Evolutionary conservation across 2,113 vertebrate species (phyloP).

Genomic region (Choloepus hoffmanni): DNA sequence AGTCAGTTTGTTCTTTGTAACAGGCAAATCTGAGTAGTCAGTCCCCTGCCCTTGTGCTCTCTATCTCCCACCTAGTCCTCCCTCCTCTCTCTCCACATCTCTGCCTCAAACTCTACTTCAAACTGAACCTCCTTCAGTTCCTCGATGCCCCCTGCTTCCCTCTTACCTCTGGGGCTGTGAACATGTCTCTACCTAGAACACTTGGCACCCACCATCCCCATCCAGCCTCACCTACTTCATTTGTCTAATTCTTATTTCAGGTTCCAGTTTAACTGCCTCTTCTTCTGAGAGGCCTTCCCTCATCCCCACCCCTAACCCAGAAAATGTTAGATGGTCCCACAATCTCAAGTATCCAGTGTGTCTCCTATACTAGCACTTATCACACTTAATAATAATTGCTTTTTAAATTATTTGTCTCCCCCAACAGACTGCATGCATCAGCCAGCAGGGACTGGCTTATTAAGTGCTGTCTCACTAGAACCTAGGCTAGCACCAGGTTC

Average conservation of each 20-base stretch:
- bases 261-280: background rate
- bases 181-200: background rate
- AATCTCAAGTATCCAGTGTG: background rate
- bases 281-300: background rate
- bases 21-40: rapidly evolving
- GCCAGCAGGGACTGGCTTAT: background rate
- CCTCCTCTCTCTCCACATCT: background rate
- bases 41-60: background rate
- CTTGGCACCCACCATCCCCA: too few relatives aligned
- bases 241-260: background rate
- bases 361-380: background rate
- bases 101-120: background rate
- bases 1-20: background rate
- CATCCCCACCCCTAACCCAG: background rate
- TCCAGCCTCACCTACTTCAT: background rate
- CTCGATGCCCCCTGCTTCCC: background rate
- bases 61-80: background rate
- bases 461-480: background rate
- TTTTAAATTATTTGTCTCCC: background rate
- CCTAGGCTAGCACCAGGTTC: background rate
- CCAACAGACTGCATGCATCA: background rate
- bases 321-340: background rate
- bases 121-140: background rate
- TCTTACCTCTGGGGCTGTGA: background rate
- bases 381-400: background rate